phyloP scores from a whole-genome alignment of 2,797 vertebrate genomes.

The Hippoglossus hippoglossus region DNA sequence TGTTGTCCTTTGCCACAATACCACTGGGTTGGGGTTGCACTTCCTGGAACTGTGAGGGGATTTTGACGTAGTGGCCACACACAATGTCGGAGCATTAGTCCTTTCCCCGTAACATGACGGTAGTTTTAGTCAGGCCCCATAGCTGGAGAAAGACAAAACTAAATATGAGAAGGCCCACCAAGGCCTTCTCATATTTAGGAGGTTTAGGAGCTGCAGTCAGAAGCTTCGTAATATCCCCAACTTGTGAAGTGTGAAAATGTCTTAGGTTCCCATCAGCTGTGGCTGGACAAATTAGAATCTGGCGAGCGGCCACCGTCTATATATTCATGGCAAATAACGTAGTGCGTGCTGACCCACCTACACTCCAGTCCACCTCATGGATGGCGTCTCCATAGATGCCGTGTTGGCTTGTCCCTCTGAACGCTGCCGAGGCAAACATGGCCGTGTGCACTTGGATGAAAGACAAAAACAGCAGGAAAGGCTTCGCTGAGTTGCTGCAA shows the following conservation, averaged over 20 bases:
- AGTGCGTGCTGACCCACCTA: conserved; percentile 81
- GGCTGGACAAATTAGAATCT: not conserved
- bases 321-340: not conserved
- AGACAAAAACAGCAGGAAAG: conserved; percentile 90
- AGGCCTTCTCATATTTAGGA: no score
- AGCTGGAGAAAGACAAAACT: no score
- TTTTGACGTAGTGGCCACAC: no score
- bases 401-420: conserved; percentile 87
- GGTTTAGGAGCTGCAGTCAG: no score
- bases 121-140: no score
- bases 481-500: conserved; percentile 78
- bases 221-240: not conserved
- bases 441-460: conserved; percentile 93
- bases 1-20: not conserved
- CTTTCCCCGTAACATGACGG: no score
- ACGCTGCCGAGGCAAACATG: conserved; percentile 83
- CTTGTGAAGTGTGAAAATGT: not conserved
- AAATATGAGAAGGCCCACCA: no score
- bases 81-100: no score
- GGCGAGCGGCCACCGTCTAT: no score
- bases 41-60: no score
- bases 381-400: conserved; percentile 90
- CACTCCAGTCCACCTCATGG: conserved; percentile 94
- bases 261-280: not conserved
- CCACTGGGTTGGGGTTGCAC: no score